Percentiles rank a stretch among this genome's conserved stretches.
Evolutionary conservation across 2,113 vertebrate genomes (phyloP).

Genomic region (Melanerpes aurifrons): DNA sequence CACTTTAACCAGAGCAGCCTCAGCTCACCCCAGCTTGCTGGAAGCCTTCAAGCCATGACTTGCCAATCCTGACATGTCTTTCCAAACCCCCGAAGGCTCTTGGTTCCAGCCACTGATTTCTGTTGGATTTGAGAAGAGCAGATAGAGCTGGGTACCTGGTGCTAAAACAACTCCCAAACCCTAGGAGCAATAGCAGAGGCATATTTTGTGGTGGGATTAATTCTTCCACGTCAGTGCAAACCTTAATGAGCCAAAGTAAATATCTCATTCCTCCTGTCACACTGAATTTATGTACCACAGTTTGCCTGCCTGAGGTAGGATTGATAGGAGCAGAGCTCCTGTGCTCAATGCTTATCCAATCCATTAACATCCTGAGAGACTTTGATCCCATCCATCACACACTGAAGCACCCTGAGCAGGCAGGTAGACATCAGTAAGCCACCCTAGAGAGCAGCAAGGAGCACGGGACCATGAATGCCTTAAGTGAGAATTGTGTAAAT

Average conservation of each 20-base stretch:
- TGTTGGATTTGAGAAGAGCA: background rate
- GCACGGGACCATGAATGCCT: background rate
- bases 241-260: slow-evolving; percentile 43
- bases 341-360: background rate
- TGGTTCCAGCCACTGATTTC: background rate
- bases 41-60: background rate
- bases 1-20: background rate
- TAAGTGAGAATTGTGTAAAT: background rate
- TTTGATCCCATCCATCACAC: background rate
- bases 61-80: background rate
- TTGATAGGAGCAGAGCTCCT: background rate
- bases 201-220: slow-evolving; percentile 44
- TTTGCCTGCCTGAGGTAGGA: background rate
- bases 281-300: background rate
- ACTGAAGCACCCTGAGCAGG: background rate
- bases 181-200: background rate
- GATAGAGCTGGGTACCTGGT: background rate
- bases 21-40: background rate
- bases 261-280: background rate
- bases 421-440: background rate
- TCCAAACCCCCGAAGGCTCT: background rate
- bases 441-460: background rate
- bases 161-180: background rate
- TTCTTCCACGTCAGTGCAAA: slow-evolving; percentile 49
- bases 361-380: background rate